Percentiles rank a stretch among this genome's conserved stretches.
Conservation (phyloP, 2,113 vertebrate genomes). For the Arenaria interpres region DNA sequence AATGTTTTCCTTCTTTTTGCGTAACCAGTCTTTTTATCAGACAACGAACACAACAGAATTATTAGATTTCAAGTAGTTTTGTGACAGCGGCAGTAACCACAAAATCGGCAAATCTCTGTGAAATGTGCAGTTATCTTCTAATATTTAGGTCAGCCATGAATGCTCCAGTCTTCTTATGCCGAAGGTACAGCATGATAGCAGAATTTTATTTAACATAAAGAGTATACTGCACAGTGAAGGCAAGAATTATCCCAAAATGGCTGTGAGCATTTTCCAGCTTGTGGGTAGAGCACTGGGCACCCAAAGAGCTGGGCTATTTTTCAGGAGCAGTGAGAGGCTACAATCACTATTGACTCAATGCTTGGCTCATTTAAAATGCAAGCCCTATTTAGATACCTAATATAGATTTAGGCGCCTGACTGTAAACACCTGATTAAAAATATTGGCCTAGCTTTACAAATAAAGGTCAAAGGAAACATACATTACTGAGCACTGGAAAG, state of each 20-base stretch:
- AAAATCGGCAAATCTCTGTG: neutral
- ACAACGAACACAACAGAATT: neutral
- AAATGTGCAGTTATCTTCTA: neutral
- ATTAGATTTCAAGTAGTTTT: neutral
- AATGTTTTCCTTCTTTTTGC: neutral
- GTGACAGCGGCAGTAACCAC: neutral
- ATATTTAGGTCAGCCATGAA: neutral
- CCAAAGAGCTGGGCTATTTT: neutral
- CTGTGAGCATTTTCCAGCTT: neutral
- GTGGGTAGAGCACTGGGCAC: neutral
- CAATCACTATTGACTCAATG: neutral
- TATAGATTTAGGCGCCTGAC: constrained; percentile 15
- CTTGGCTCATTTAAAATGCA: constrained; percentile 34
- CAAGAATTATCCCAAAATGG: neutral
- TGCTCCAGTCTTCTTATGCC: neutral
- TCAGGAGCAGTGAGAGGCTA: neutral
- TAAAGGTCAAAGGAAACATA: constrained; percentile 44
- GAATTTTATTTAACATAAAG: neutral
- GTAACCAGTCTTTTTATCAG: neutral
- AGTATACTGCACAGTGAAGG: neutral
- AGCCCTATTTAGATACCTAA: constrained; percentile 36
- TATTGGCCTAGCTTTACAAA: constrained; percentile 49
- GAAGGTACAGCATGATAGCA: neutral
- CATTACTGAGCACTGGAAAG: neutral
- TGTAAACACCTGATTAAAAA: constrained; percentile 65